Evolutionary conservation across 1,140 invertebrate species (phyloP).

Genomic region (Rhynchophorus ferrugineus): DNA sequence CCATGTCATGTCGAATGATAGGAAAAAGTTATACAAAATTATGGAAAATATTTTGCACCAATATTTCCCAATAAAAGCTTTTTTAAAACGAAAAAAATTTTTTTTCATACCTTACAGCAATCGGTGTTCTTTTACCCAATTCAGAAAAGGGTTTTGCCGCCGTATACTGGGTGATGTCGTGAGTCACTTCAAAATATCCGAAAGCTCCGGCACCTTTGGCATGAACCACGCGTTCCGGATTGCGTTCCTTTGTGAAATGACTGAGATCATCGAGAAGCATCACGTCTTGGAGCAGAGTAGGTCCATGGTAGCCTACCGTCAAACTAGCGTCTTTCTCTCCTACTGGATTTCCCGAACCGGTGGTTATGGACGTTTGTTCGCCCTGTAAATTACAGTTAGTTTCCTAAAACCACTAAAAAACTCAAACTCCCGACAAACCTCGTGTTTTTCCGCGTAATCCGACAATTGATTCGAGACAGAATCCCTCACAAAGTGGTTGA

Average conservation of each 20-base stretch:
- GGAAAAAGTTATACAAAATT: too few species aligned
- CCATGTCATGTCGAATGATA: too few species aligned
- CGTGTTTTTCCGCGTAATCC: conserved; percentile 27
- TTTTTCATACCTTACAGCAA: conserved; percentile 63
- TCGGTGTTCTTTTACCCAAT: conserved; percentile 74
- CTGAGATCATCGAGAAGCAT: conserved; percentile 87
- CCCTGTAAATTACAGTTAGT: conserved; percentile 6
- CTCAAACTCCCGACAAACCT: conserved; percentile 12
- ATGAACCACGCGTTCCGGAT: conserved; percentile 95
- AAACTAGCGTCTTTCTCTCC: conserved; percentile 61
- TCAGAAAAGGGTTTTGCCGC: conserved; percentile 74
- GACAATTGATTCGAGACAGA: conserved; percentile 29
- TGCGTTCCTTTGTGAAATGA: conserved; percentile 90
- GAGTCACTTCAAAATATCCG: conserved; percentile 90
- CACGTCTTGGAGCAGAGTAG: conserved; percentile 82
- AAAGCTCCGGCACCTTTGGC: conserved; percentile 96
- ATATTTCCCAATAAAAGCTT: too few species aligned
- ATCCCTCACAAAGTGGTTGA: conserved; percentile 20
- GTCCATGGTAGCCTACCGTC: conserved; percentile 80
- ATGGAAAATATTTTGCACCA: too few species aligned
- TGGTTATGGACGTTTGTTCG: conserved; percentile 42
- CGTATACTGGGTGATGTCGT: conserved; percentile 71
- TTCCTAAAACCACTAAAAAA: neutral
- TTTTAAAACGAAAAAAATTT: too few species aligned
- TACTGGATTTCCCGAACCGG: conserved; percentile 64